Percentiles rank a stretch among this genome's conserved stretches.
phyloP scores from a whole-genome alignment of 2,113 vertebrate genomes.

The Oryzias celebensis region DNA sequence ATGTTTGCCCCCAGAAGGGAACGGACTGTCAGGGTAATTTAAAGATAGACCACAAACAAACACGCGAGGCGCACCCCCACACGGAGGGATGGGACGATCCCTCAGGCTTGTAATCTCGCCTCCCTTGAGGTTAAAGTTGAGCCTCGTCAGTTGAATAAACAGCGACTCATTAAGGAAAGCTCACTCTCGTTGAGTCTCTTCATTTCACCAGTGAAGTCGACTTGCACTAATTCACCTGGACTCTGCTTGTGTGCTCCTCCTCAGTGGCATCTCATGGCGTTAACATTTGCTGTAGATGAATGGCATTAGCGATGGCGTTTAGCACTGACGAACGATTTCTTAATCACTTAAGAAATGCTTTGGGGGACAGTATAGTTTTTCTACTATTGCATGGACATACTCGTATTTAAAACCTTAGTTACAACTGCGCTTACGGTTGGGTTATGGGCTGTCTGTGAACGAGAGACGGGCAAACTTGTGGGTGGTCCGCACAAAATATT shows the following conservation, averaged over 20 bases:
- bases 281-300: constrained; percentile 40
- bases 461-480: too few relatives aligned
- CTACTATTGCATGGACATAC: too few relatives aligned
- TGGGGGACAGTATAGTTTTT: too few relatives aligned
- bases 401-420: too few relatives aligned
- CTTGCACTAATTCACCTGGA: constrained; percentile 4
- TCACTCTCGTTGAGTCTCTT: neutral
- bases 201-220: neutral
- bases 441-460: too few relatives aligned
- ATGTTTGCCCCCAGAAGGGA: constrained; percentile 23
- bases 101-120: constrained; percentile 17
- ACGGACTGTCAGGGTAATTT: constrained; percentile 35
- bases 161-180: constrained; percentile 17
- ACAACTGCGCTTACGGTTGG: too few relatives aligned
- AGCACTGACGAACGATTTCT: too few relatives aligned
- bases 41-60: constrained; percentile 27
- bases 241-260: neutral
- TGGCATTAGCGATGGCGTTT: constrained; percentile 14
- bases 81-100: neutral
- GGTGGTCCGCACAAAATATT: too few relatives aligned
- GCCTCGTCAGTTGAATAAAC: constrained; percentile 27
- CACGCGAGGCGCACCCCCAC: neutral
- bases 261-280: neutral
- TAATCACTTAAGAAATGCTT: too few relatives aligned
- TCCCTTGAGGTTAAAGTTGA: constrained; percentile 43